A percentile compares a stretch with the other conserved stretches of the same genome.
Evolutionary conservation across 2,888 invertebrate species (phyloP).

Genomic region (Nomada ruficornis): DNA sequence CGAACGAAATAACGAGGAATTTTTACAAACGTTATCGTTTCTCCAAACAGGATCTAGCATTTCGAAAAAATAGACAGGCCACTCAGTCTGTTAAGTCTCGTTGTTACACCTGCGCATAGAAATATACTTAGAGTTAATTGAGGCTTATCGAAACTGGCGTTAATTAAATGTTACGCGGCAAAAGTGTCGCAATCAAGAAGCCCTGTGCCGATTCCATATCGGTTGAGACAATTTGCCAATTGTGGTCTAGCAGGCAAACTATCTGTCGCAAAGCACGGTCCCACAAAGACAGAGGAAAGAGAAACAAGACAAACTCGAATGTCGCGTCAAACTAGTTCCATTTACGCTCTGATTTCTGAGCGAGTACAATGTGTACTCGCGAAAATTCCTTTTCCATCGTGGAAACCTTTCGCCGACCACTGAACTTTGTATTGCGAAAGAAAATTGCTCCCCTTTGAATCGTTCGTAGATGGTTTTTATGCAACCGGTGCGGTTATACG

Average conservation of each 20-base stretch:
- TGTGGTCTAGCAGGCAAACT: conserved; percentile 16
- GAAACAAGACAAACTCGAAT: not conserved
- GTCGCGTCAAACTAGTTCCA: conserved; percentile 8
- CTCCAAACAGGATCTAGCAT: no score
- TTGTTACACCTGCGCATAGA: not conserved
- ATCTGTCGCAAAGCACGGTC: not conserved
- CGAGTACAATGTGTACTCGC: not conserved
- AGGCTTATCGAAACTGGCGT: conserved; percentile 1
- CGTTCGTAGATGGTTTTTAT: not conserved
- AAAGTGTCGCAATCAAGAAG: conserved; percentile 1
- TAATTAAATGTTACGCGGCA: conserved; percentile 31
- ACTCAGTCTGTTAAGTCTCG: not conserved
- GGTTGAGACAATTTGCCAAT: conserved; percentile 14
- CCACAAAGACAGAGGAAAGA: conserved; percentile 1
- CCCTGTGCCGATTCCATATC: conserved; percentile 6
- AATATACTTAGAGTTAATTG: conserved; percentile 3
- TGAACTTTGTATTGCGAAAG: not conserved
- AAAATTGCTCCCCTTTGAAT: not conserved
- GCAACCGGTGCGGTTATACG: no score
- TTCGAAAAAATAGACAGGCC: not conserved
- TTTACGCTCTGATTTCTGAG: not conserved
- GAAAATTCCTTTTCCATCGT: not conserved
- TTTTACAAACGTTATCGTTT: no score
- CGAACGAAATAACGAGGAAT: no score
- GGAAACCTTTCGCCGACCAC: no score